Conservation (phyloP, 2,888 invertebrate genomes). For the Erebia epiphron region DNA sequence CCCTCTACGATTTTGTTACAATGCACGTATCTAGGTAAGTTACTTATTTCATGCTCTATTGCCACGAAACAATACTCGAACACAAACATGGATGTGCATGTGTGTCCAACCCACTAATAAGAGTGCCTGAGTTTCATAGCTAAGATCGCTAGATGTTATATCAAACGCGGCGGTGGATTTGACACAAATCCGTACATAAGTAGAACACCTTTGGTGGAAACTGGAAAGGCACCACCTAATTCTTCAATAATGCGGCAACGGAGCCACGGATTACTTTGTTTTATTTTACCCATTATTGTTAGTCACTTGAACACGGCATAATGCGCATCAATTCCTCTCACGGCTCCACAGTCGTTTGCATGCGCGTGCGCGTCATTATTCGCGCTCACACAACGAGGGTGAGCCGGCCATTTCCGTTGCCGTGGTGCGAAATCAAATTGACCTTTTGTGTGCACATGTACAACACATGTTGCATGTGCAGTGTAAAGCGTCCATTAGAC, state of each 20-base stretch:
- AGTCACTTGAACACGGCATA: not conserved
- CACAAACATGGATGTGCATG: too few species aligned
- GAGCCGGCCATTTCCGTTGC: conserved; percentile 44
- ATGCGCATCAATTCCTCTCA: conserved; percentile 54
- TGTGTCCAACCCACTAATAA: too few species aligned
- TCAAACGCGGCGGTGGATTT: too few species aligned
- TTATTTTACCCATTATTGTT: not conserved
- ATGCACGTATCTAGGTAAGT: conserved; percentile 27
- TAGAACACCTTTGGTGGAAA: too few species aligned
- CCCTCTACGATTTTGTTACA: too few species aligned
- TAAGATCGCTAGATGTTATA: too few species aligned
- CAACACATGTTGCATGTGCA: not conserved
- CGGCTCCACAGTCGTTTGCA: conserved; percentile 53
- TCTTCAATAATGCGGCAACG: too few species aligned
- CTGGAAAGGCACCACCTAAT: too few species aligned
- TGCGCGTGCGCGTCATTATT: conserved; percentile 57
- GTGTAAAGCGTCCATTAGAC: not conserved
- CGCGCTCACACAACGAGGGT: conserved; percentile 49
- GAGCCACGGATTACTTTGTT: too few species aligned
- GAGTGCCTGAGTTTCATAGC: too few species aligned
- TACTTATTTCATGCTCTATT: conserved; percentile 64
- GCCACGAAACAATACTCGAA: conserved; percentile 56
- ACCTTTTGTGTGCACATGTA: conserved; percentile 29
- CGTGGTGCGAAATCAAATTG: conserved; percentile 39
- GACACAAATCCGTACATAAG: too few species aligned